Conservation (phyloP, 2,888 invertebrate species). For the Urechis unicinctus region DNA sequence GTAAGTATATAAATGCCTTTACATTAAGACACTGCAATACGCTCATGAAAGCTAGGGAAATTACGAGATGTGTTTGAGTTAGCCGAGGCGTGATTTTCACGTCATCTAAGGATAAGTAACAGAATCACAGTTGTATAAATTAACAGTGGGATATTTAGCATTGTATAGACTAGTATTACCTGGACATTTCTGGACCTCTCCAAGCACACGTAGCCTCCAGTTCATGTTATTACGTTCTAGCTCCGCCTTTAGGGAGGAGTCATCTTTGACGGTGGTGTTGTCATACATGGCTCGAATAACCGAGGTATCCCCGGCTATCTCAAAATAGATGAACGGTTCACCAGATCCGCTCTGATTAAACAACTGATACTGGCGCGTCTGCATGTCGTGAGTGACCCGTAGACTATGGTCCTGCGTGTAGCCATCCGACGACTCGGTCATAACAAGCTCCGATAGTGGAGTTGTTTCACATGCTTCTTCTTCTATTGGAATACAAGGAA, state of each 20-base stretch:
- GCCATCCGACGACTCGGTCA: constrained; percentile 9
- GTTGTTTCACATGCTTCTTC: constrained; percentile 18
- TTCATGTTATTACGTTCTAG: constrained; percentile 22
- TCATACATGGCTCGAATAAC: constrained; percentile 33
- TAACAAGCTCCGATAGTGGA: constrained; percentile 14
- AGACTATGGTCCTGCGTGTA: constrained; percentile 16
- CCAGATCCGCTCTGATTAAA: constrained; percentile 17
- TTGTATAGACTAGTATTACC: constrained; percentile 9
- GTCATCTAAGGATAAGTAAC: no score
- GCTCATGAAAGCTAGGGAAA: background rate
- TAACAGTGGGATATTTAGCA: no score
- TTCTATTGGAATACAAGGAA: constrained; percentile 3
- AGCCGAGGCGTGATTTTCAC: no score
- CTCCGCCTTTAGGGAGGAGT: constrained; percentile 29
- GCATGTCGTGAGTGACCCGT: constrained; percentile 12
- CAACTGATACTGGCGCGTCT: constrained; percentile 12
- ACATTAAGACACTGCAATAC: background rate
- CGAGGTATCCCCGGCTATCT: constrained; percentile 28
- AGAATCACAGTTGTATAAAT: no score
- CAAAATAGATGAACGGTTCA: constrained; percentile 25
- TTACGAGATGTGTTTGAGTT: background rate
- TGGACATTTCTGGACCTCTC: constrained; percentile 20
- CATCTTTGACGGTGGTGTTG: constrained; percentile 26
- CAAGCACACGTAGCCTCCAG: constrained; percentile 18
- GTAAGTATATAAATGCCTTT: background rate